Conservation (phyloP, 2,113 vertebrate genomes). For the Romanogobio albipinnatus region DNA sequence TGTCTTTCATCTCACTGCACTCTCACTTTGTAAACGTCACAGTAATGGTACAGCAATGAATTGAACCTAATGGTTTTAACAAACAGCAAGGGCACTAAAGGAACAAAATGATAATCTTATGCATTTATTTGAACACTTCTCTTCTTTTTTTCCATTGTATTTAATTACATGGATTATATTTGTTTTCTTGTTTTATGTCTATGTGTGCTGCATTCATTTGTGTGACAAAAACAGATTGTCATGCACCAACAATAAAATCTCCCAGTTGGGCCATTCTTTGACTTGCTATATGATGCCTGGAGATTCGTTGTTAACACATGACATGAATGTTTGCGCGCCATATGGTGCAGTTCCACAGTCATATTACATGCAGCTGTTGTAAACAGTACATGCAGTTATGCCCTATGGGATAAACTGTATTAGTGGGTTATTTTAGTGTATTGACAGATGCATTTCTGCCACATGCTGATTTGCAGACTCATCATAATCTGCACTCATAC, state of each 20-base stretch:
- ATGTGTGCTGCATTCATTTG: slow-evolving; percentile 10
- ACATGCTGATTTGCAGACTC: neutral
- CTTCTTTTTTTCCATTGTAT: neutral
- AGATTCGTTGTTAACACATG: neutral
- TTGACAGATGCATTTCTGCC: slow-evolving; percentile 1
- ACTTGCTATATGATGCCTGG: slow-evolving; percentile 13
- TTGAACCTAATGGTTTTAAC: slow-evolving; percentile 15
- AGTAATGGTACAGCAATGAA: neutral
- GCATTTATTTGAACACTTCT: neutral
- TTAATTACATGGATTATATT: neutral
- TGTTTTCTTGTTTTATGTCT: neutral
- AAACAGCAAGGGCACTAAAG: neutral
- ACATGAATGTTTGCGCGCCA: neutral
- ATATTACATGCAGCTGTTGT: slow-evolving; percentile 14
- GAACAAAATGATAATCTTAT: neutral
- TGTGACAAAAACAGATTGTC: neutral
- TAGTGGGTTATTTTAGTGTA: slow-evolving; percentile 19
- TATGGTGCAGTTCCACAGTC: neutral
- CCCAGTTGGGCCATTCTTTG: slow-evolving; percentile 13
- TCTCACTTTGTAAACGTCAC: neutral
- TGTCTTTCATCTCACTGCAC: slow-evolving; percentile 8
- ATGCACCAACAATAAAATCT: slow-evolving; percentile 3
- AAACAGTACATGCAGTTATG: slow-evolving; percentile 13
- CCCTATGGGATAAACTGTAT: slow-evolving; percentile 23
- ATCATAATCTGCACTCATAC: neutral